A percentile compares a stretch with the other conserved stretches of the same genome.
Conservation (phyloP, 2,888 invertebrate genomes). For the Macrophya alboannulata region DNA sequence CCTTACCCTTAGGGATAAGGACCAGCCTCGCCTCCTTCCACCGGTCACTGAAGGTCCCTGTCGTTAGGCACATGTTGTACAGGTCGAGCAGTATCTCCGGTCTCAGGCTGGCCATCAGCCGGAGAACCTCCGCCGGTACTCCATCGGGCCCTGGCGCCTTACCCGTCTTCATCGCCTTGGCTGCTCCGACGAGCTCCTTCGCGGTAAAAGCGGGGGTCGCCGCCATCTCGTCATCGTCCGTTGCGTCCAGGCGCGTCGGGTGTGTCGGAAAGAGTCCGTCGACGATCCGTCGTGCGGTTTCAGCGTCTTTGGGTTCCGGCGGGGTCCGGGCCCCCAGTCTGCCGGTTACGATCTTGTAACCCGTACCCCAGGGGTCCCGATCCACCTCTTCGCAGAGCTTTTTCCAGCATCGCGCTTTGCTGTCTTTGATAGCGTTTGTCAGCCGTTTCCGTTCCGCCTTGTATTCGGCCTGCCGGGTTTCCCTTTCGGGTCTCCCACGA, state of each 20-base stretch:
- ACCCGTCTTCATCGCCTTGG: slow-evolving; percentile 6
- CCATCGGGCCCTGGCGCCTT: slow-evolving; percentile 57
- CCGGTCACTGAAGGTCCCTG: slow-evolving; percentile 45
- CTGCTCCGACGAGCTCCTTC: slow-evolving; percentile 56
- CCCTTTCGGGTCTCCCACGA: slow-evolving; percentile 52
- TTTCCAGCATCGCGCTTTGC: slow-evolving; percentile 64
- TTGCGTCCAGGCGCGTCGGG: slow-evolving; percentile 44
- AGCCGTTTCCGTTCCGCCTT: slow-evolving; percentile 57
- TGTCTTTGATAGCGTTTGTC: slow-evolving; percentile 56
- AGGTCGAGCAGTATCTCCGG: slow-evolving; percentile 56
- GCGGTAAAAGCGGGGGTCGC: slow-evolving; percentile 32
- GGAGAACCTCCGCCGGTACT: too few relatives aligned
- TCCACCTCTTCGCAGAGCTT: slow-evolving; percentile 65
- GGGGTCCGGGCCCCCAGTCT: slow-evolving; percentile 55
- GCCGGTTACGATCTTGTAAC: slow-evolving; percentile 63
- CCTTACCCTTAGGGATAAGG: slow-evolving; percentile 53
- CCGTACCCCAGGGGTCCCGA: slow-evolving; percentile 63
- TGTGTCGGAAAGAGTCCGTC: slow-evolving; percentile 60
- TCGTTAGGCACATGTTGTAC: slow-evolving; percentile 56
- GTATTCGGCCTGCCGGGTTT: slow-evolving; percentile 48
- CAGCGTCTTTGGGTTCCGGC: slow-evolving; percentile 52
- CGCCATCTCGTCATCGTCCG: slow-evolving; percentile 17
- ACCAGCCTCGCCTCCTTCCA: slow-evolving; percentile 58
- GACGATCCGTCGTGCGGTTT: slow-evolving; percentile 51
- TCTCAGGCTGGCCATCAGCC: slow-evolving; percentile 47